Percentiles rank a stretch among this genome's conserved stretches.
Evolutionary conservation across 2,888 invertebrate species (phyloP).

Genomic region (Metellina segmentata): DNA sequence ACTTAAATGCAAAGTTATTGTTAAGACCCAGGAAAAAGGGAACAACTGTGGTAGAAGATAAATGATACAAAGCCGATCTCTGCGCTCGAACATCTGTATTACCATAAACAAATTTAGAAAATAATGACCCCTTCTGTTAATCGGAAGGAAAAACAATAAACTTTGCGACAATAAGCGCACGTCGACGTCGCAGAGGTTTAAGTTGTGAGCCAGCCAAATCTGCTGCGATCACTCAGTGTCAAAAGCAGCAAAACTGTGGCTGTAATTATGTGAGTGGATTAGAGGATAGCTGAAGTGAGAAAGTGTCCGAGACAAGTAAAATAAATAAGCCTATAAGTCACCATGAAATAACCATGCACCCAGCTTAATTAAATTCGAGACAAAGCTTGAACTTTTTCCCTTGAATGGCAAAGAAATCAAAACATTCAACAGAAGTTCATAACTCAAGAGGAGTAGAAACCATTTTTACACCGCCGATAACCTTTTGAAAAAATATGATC

Average conservation of each 20-base stretch:
- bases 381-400: neutral
- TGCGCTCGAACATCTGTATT: neutral
- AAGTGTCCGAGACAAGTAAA: slow-evolving; percentile 13
- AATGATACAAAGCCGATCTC: neutral
- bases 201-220: neutral
- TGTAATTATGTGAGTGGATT: slow-evolving; percentile 23
- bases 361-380: slow-evolving; percentile 40
- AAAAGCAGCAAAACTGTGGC: slow-evolving; percentile 13
- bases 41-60: neutral
- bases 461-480: neutral
- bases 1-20: too few relatives aligned
- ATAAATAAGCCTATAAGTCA: slow-evolving; percentile 32
- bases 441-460: neutral
- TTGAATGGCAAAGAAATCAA: neutral
- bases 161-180: neutral
- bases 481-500: neutral
- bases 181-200: neutral
- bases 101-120: neutral
- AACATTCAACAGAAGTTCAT: neutral
- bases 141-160: neutral
- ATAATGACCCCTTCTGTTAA: neutral
- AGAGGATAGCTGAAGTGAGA: slow-evolving; percentile 1
- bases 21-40: neutral
- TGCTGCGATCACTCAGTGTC: slow-evolving; percentile 29
- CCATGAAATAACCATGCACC: slow-evolving; percentile 33